Evolutionary conservation across 2,797 vertebrate species (phyloP).

Genomic region (Emys orbicularis): DNA sequence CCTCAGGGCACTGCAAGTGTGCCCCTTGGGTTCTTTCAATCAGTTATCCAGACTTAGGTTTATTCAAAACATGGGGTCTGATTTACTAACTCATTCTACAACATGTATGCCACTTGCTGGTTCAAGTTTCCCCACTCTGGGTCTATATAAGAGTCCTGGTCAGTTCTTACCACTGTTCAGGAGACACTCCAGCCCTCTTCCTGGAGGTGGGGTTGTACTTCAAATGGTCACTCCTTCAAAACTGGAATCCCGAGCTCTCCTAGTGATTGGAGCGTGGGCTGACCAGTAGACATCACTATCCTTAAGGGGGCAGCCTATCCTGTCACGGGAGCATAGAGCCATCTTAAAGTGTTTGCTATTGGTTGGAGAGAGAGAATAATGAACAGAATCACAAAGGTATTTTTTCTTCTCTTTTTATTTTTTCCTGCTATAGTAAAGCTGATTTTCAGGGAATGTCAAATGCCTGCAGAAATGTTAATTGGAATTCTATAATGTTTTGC

Average conservation of each 20-base stretch:
- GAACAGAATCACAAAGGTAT: background rate
- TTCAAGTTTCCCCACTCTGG: too few species aligned
- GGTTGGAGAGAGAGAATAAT: background rate
- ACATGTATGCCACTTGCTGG: too few species aligned
- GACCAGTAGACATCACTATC: background rate
- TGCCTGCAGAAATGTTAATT: slow-evolving; percentile 27
- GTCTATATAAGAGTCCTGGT: too few species aligned
- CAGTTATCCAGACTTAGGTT: too few species aligned
- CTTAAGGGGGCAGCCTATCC: background rate
- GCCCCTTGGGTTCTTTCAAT: too few species aligned
- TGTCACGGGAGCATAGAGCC: background rate
- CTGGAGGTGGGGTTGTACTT: too few species aligned
- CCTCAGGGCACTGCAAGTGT: too few species aligned
- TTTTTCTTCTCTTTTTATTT: background rate
- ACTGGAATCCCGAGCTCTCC: background rate
- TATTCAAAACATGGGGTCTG: too few species aligned
- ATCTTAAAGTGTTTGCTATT: background rate
- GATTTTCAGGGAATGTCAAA: slow-evolving; percentile 11
- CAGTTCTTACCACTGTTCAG: too few species aligned
- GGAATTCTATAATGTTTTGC: slow-evolving; percentile 49
- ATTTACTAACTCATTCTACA: too few species aligned
- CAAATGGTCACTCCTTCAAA: background rate
- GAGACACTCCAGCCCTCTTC: too few species aligned
- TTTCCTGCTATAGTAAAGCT: background rate
- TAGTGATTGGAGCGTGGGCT: background rate